phyloP scores from a whole-genome alignment of 2,888 invertebrate species.

The Eupithecia insigniata region DNA sequence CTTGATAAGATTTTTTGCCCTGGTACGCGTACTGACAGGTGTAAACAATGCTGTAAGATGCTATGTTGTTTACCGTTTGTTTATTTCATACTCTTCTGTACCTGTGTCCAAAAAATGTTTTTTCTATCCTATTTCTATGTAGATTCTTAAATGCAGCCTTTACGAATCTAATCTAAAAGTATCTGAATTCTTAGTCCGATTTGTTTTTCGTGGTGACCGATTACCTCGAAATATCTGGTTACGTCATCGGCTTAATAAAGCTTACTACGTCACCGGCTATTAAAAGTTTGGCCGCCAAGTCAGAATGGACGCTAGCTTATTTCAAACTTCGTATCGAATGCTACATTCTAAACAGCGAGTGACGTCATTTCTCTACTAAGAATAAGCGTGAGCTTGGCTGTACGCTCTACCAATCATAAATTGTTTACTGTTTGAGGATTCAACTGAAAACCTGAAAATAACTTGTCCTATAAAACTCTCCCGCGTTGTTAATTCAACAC shows the following conservation, averaged over 20 bases:
- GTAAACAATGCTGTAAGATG: constrained; percentile 53
- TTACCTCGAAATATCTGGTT: constrained; percentile 46
- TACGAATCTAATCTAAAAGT: constrained; percentile 39
- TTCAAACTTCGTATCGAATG: constrained; percentile 11
- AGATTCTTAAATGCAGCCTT: too few relatives aligned
- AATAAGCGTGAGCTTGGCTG: constrained; percentile 4
- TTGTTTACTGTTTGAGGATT: constrained; percentile 2
- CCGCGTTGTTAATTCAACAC: constrained; percentile 27
- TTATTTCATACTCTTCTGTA: too few relatives aligned
- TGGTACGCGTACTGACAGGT: not conserved
- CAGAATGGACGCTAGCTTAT: constrained; percentile 19
- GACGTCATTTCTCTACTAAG: constrained; percentile 12
- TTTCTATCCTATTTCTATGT: too few relatives aligned
- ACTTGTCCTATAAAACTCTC: constrained; percentile 27
- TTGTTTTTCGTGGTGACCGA: constrained; percentile 50
- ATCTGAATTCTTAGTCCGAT: constrained; percentile 33
- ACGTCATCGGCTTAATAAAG: constrained; percentile 41
- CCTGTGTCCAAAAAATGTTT: too few relatives aligned
- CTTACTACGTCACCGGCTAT: constrained; percentile 33
- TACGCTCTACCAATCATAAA: not conserved
- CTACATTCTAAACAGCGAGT: not conserved
- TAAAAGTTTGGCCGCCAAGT: constrained; percentile 25
- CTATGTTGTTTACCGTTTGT: too few relatives aligned
- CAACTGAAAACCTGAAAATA: constrained; percentile 26
- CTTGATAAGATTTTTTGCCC: not conserved